phyloP scores from a whole-genome alignment of 2,888 invertebrate species.

The Gymnocheta viridis region DNA sequence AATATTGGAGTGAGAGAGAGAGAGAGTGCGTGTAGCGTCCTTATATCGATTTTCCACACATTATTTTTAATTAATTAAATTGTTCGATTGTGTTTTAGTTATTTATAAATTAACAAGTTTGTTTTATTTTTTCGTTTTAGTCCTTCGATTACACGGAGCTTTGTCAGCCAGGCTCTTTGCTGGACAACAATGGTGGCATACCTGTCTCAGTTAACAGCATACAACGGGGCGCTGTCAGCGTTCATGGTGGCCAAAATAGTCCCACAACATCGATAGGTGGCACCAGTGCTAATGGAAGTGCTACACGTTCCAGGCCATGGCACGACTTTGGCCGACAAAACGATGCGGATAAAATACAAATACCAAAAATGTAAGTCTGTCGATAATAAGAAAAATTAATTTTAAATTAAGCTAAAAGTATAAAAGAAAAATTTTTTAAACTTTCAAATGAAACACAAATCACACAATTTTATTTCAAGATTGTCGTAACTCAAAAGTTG shows the following conservation, averaged over 20 bases:
- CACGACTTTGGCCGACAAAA: slow-evolving; percentile 97
- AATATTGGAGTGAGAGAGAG: slow-evolving; percentile 1
- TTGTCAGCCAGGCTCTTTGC: slow-evolving; percentile 86
- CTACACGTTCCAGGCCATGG: slow-evolving; percentile 92
- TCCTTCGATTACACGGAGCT: slow-evolving; percentile 96
- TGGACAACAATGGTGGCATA: slow-evolving; percentile 83
- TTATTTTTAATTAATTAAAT: background rate
- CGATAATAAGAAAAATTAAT: background rate
- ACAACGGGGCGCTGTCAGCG: slow-evolving; percentile 83
- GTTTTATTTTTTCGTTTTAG: slow-evolving; percentile 83
- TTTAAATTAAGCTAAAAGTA: background rate
- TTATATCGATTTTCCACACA: slow-evolving; percentile 21
- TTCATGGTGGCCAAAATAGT: slow-evolving; percentile 83
- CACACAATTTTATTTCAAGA: background rate
- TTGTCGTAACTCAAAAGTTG: too few species aligned
- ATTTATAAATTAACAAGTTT: background rate
- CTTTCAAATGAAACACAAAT: background rate
- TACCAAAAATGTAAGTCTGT: slow-evolving; percentile 97
- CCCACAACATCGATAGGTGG: slow-evolving; percentile 83
- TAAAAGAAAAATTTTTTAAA: background rate
- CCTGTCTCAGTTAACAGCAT: slow-evolving; percentile 83
- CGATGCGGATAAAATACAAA: slow-evolving; percentile 97
- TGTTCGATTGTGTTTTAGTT: slow-evolving; percentile 6
- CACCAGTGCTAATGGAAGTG: slow-evolving; percentile 84
- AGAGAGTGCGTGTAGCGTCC: slow-evolving; percentile 68